Evolutionary conservation across 2,888 invertebrate species (phyloP).

Genomic region (Drosophila stalkeri): DNA sequence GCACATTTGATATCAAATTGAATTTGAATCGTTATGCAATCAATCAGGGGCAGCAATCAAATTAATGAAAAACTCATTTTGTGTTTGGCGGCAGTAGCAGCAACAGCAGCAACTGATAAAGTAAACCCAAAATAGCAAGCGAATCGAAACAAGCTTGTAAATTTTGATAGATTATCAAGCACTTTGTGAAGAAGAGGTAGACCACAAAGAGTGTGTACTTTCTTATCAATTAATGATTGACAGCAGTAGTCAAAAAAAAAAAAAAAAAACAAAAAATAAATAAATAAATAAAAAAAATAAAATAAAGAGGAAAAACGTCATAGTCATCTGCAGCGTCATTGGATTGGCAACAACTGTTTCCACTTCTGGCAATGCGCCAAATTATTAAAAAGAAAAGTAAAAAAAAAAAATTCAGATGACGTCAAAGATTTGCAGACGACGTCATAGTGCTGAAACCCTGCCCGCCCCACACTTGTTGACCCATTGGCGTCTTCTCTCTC

Average conservation of each 20-base stretch:
- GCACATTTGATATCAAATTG: constrained; percentile 18
- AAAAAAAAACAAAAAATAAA: too few relatives aligned
- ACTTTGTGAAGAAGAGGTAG: background rate
- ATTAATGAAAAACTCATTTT: constrained; percentile 49
- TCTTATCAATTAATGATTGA: constrained; percentile 30
- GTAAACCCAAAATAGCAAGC: constrained; percentile 10
- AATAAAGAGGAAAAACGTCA: constrained; percentile 29
- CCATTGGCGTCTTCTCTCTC: constrained; percentile 3
- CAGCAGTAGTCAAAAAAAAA: background rate
- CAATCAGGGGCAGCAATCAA: constrained; percentile 49
- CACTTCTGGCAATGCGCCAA: constrained; percentile 20
- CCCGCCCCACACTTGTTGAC: constrained; percentile 19
- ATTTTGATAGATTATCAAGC: constrained; percentile 44
- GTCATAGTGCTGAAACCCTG: constrained; percentile 10
- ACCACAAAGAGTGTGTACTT: background rate
- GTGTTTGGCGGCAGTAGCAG: constrained; percentile 14
- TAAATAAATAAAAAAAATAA: background rate
- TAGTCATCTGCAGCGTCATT: constrained; percentile 21
- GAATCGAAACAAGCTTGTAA: constrained; percentile 39
- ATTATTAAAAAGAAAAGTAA: background rate
- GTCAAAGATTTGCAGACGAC: constrained; percentile 24
- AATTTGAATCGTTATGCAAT: constrained; percentile 47
- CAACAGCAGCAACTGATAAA: background rate
- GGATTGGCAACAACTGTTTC: background rate
- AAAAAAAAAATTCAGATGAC: constrained; percentile 19